Base-by-base conservation (phyloP, 2,888 invertebrate genomes). In the Apamea epomidion region DNA sequence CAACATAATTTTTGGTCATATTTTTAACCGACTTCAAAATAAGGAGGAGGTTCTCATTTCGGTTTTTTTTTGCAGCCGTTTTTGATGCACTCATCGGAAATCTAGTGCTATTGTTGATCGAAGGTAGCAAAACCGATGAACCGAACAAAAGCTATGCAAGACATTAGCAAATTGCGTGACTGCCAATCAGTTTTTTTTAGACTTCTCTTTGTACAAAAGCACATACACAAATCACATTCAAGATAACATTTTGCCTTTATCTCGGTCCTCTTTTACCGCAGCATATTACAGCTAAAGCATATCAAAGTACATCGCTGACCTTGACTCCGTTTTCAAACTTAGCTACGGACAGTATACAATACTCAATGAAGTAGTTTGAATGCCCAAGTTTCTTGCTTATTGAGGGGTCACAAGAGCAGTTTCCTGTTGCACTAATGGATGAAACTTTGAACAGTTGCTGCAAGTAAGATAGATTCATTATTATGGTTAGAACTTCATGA, bases 361-460 rank as follows among this genome's bases (percentile, higher is more conserved):
- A 84, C 65, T 80, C 48, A 74, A 79, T 79, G 37, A 58, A 78
- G 45, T n/a, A 78, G 70, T 83, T 83, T 21, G 58, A 60, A 74
- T 62, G 37, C 25, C 29, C 25, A 5, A 83, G 79, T 82, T 74
- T n/a, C 25, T 32, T 54, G 21, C 79, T 72, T 74, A 74, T 60
- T 69, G 65, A 79, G 80, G 29, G 68, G 74, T 74, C 84, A 68
- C 16, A 37, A 83, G 74, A 84, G 80, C 80, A 18, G 45, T 83
- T 83, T 84, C 70, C 84, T 84, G 84, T 83, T 70, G 45, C 80
- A 45, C 65, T 83, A 83, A 83, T 83, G 65, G 70, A 62, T 45
- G 45, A 25, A 64, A 69, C 64, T 74, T 73, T 48, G 32, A 51
- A 70, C 64, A 51, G 37, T 60, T 14, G 10, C 51, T 70, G 51